A percentile compares a stretch with the other conserved stretches of the same genome.
These are phyloP conservation scores for Corynorhinus townsendii DNA, from an alignment of 2,113 vertebrate species.

Conservation along the genomic window DNA sequence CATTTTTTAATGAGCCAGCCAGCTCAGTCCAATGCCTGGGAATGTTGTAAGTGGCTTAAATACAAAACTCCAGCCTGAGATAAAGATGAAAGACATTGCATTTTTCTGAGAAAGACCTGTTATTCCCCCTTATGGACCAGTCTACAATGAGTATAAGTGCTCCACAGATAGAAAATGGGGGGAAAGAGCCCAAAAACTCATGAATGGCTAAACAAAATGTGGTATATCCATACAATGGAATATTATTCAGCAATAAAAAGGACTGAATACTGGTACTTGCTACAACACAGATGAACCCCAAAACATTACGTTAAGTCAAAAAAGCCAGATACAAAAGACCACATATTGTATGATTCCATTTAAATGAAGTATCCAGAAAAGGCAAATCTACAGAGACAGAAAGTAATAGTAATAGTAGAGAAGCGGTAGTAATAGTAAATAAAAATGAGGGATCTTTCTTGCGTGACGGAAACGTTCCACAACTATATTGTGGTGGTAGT, in stretches of 20 bases:
- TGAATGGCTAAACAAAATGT: neutral
- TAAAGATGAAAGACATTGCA: neutral
- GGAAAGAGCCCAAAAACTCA: no score
- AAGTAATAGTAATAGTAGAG: neutral
- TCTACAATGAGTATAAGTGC: neutral
- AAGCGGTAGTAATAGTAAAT: neutral
- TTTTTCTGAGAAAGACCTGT: neutral
- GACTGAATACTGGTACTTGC: no score
- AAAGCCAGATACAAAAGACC: neutral
- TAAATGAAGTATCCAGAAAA: neutral
- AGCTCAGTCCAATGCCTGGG: neutral
- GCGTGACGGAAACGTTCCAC: neutral
- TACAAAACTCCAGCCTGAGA: neutral
- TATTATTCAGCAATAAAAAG: neutral
- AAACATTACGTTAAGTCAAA: neutral
- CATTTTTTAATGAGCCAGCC: neutral
- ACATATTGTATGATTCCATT: neutral
- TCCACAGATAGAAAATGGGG: neutral
- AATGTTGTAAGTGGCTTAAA: neutral
- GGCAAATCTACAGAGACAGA: neutral
- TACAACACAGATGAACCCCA: neutral
- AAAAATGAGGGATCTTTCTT: neutral
- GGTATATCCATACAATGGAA: neutral
- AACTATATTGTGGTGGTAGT: neutral
- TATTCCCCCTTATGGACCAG: neutral